Evolutionary conservation across 2,113 vertebrate species (phyloP).

Genomic region (Anseranas semipalmata): DNA sequence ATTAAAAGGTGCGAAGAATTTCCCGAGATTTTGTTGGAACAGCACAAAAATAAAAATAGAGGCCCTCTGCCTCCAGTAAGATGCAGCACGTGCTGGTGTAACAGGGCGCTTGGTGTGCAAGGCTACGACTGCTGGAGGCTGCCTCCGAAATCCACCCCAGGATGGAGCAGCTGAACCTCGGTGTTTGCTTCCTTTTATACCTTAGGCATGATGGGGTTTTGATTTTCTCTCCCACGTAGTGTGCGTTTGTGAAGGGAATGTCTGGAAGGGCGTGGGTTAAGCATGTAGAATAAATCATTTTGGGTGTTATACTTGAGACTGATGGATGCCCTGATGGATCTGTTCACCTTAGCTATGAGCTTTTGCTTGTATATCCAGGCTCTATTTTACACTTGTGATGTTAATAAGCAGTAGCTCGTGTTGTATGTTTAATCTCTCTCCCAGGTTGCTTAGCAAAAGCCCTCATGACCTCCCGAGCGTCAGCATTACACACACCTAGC

Average conservation of each 20-base stretch:
- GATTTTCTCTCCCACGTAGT: not conserved
- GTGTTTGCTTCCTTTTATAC: not conserved
- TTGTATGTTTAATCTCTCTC: conserved; percentile 5
- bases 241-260: not conserved
- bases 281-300: not conserved
- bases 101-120: not conserved
- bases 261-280: not conserved
- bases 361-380: not conserved
- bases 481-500: not conserved
- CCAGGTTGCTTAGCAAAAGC: conserved; percentile 25
- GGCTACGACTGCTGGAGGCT: not conserved
- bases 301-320: not conserved
- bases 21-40: not conserved
- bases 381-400: not conserved
- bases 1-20: not conserved
- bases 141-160: not conserved
- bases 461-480: conserved; percentile 1
- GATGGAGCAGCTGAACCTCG: not conserved
- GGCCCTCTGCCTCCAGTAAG: not conserved
- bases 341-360: not conserved
- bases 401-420: conserved; percentile 17
- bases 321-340: not conserved
- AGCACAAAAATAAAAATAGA: not conserved
- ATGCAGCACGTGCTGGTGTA: not conserved
- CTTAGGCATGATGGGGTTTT: not conserved